Base-by-base conservation (phyloP, 1,140 invertebrate genomes). In the Achatina immaculata region DNA sequence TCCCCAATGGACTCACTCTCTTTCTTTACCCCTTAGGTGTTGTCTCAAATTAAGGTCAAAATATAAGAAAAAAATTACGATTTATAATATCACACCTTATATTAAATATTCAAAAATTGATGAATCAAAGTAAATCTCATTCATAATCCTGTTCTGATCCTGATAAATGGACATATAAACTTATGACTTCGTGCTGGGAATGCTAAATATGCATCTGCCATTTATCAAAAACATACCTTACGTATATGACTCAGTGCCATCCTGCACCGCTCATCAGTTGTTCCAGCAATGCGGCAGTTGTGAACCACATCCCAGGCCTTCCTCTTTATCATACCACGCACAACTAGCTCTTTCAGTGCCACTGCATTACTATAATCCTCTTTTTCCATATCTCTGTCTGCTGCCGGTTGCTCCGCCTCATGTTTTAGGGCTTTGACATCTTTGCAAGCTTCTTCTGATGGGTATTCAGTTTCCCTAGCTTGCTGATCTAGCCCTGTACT, bases 261-360 rank as follows among this genome's bases (percentile, higher is more conserved):
- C 28, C 36, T 71, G 31, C 78, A 80, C 9, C 78, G n/a, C 55
- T 80, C 78, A 66, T 80, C 78, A 1, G 78, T 80, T 71, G 42
- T 42, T 40, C 78, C 78, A 43, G 68, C 78, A 19, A 80, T 80
- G 21, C 68, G 28, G 31, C 48, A 71, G 28, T 66, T 48, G 2
- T 80, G 78, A 4, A 80, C 48, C 28, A 72, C 40, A 31, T 80
- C 31, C 66, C 66, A 80, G 1, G 78, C 66, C 28, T 72, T 71
- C 43, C 48, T 1, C 36, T 80, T 80, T 9, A 72, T 55, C 78
- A 80, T 72, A 34, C 78, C 78, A 0, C 78, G n/a, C 11, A 80
- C 78, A 71, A 80, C 31, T 19, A 80, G 68, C 42, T 80, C 78
- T 48, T 80, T 80, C 45, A 80, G 14, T 14, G 68, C 68, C 24